Base-by-base conservation (phyloP, 2,888 invertebrate genomes). In the Heteromyza rotundicornis region DNA sequence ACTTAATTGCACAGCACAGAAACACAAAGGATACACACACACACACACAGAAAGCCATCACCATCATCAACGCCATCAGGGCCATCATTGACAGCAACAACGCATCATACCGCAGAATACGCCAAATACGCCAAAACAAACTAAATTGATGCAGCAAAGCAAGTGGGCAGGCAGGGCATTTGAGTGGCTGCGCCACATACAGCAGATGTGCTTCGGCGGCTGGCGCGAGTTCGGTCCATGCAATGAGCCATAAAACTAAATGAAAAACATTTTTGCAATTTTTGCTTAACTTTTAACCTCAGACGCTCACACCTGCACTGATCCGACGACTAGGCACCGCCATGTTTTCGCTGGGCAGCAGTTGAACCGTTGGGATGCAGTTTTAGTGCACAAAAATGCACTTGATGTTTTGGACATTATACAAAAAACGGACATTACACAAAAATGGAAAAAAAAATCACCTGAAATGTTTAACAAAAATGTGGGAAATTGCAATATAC, bases 201-300 rank as follows among this genome's bases (percentile, higher is more conserved):
- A n/a, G 47, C 19, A 19, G 47, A 17, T 8, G n/a, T n/a, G 40
- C 14, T n/a, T 14, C 40, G 40, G 3, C 10, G 40, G 10, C 2
- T n/a, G 8, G 14, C 10, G 40, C 40, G 3, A 40, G 10, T 36
- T 7, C 12, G 40, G 2, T 36, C n/a, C n/a, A 56, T 40, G 59
- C 59, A 59, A 59, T 59, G 53, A 59, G 59, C 27, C 53, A 59
- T 52, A 47, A 59, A 53, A 59, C 59, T 59, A 59, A 59, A 59
- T 59, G 40, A 59, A 59, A 59, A 47, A 17, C 8, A 47, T 47
- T 27, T 52, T 27, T 52, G 24, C 24, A 27, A 5, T 56, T 56
- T 47, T 56, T 56, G 47, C 47, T 56, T 56, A 47, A 56, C 56
- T 56, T 56, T 56, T 27, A 47, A 47, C 47, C 56, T 44, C 56